Conservation (phyloP, 2,113 vertebrate species). For the Hirundichthys speculiger region DNA sequence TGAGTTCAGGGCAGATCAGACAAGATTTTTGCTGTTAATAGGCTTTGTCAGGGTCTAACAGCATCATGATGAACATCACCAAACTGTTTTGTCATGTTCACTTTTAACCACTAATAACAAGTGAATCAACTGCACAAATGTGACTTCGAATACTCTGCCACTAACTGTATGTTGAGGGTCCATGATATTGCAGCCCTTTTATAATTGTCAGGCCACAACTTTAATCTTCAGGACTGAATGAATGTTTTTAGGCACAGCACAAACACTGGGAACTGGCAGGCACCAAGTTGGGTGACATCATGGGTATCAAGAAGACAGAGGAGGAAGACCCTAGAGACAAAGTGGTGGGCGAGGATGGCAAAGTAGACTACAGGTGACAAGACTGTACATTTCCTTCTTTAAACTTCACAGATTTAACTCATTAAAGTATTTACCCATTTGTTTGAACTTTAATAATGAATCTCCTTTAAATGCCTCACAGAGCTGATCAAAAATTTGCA, state of each 20-base stretch:
- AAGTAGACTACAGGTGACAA: conserved; percentile 93
- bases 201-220: background rate
- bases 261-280: conserved; percentile 99
- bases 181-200: background rate
- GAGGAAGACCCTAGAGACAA: conserved; percentile 82
- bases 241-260: conserved; percentile 89
- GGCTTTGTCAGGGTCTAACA: background rate
- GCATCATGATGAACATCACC: too few species aligned
- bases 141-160: too few species aligned
- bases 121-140: too few species aligned
- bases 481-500: conserved; percentile 97
- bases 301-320: conserved; percentile 96
- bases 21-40: background rate
- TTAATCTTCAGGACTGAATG: background rate
- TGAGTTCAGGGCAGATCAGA: background rate
- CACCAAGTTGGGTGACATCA: conserved; percentile 97
- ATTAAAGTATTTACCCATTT: background rate
- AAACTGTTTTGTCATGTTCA: too few species aligned
- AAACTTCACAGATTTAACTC: background rate
- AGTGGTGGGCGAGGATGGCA: conserved; percentile 88
- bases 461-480: conserved; percentile 51
- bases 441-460: background rate
- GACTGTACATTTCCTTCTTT: background rate
- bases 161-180: background rate
- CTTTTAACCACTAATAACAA: too few species aligned